A percentile compares a stretch with the other conserved stretches of the same genome.
Evolutionary conservation across 2,888 invertebrate genomes (phyloP).

Genomic region (Entomobrya proxima): DNA sequence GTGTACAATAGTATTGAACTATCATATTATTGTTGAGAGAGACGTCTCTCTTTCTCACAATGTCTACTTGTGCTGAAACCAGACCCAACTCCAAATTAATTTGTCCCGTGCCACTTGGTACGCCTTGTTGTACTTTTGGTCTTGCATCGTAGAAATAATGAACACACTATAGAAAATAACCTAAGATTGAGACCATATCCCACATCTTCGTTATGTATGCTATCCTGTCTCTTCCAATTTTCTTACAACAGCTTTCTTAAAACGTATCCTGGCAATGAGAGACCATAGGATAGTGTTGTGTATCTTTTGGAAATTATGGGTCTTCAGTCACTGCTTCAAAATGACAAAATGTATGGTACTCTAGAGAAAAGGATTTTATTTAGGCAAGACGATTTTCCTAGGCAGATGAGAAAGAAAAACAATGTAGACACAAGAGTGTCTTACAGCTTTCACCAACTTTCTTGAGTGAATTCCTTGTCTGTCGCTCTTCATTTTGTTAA

Average conservation of each 20-base stretch:
- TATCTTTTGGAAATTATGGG: too few relatives aligned
- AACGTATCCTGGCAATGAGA: too few relatives aligned
- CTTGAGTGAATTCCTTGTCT: background rate
- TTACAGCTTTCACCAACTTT: background rate
- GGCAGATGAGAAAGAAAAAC: background rate
- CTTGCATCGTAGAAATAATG: background rate
- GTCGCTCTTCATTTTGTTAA: constrained; percentile 3
- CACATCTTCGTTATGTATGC: background rate
- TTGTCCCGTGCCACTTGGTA: background rate
- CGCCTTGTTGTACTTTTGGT: too few relatives aligned
- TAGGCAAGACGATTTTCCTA: background rate
- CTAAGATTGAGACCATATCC: background rate
- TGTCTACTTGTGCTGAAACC: background rate
- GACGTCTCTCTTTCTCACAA: background rate
- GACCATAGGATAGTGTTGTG: too few relatives aligned
- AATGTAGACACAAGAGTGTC: too few relatives aligned
- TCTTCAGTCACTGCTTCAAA: too few relatives aligned
- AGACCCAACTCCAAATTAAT: too few relatives aligned
- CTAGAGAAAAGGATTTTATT: too few relatives aligned
- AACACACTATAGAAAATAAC: background rate
- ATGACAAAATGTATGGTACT: too few relatives aligned
- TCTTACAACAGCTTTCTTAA: background rate
- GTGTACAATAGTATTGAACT: too few relatives aligned
- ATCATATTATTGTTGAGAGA: too few relatives aligned
- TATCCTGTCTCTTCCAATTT: background rate